phyloP scores from a whole-genome alignment of 2,113 vertebrate genomes.

The human (Homo sapiens) region DNA sequence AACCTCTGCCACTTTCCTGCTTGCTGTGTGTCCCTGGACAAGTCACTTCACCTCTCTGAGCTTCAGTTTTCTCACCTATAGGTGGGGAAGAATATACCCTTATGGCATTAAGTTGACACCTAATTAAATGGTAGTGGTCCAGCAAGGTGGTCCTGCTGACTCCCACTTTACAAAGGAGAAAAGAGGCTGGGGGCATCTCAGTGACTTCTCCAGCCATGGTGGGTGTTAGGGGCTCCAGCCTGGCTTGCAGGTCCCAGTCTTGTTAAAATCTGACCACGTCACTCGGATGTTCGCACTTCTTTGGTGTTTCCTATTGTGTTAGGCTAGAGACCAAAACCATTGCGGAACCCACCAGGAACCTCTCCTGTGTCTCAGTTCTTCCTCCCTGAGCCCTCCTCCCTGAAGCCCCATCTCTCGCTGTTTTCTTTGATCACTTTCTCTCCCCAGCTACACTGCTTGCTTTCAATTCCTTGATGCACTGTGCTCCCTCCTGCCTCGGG shows the following conservation, averaged over 20 bases:
- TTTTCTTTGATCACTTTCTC: not conserved
- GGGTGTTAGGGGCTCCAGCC: too few relatives aligned
- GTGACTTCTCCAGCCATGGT: not conserved
- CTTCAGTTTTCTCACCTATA: not conserved
- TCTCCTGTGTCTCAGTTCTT: not conserved
- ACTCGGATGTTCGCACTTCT: not conserved
- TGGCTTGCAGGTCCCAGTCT: not conserved
- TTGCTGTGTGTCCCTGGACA: not conserved
- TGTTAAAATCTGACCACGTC: not conserved
- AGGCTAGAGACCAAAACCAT: not conserved
- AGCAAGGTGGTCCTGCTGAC: not conserved
- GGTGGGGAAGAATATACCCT: not conserved
- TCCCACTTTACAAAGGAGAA: not conserved
- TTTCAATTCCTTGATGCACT: not conserved
- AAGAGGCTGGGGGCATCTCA: rapidly evolving
- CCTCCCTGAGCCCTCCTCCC: too few relatives aligned
- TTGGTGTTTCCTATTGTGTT: not conserved
- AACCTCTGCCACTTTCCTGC: not conserved
- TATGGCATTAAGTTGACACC: not conserved
- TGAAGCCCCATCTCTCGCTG: not conserved
- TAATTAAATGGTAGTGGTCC: too few relatives aligned
- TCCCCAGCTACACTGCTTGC: not conserved
- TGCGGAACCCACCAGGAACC: rapidly evolving
- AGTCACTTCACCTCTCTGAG: not conserved
- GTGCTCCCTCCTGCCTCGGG: not conserved